Conservation (phyloP, 2,888 invertebrate species). For the Pycnomerus fuliginosus region DNA sequence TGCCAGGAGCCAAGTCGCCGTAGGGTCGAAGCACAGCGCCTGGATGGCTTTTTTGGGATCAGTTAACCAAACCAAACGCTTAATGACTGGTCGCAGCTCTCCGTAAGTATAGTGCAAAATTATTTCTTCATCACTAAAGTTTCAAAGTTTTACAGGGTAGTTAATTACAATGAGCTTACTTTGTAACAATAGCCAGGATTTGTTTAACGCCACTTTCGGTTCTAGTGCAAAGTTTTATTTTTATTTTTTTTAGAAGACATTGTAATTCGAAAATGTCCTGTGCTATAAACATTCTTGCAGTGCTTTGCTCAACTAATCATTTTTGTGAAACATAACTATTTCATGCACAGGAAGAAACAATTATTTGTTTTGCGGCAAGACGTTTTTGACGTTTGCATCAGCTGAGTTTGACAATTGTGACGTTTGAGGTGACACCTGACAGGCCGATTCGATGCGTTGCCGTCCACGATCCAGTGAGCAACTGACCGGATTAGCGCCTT, state of each 20-base stretch:
- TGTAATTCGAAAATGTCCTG: constrained; percentile 49
- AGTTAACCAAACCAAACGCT: constrained; percentile 50
- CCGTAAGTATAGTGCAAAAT: constrained; percentile 51
- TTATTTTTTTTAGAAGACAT: constrained; percentile 48
- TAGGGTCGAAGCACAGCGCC: constrained; percentile 80
- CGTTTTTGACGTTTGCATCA: too few species aligned
- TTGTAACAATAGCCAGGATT: constrained; percentile 45
- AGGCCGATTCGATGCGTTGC: too few species aligned
- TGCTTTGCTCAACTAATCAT: too few species aligned
- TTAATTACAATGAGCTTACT: constrained; percentile 30
- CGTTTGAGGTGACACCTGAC: too few species aligned
- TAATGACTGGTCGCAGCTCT: constrained; percentile 47
- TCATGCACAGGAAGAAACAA: too few species aligned
- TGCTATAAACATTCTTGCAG: too few species aligned
- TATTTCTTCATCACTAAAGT: constrained; percentile 47
- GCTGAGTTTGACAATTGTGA: too few species aligned
- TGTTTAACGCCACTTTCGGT: constrained; percentile 52
- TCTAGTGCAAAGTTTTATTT: constrained; percentile 47
- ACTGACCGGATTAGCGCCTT: too few species aligned
- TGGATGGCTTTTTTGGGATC: constrained; percentile 55
- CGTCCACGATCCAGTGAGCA: too few species aligned
- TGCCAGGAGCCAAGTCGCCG: constrained; percentile 74
- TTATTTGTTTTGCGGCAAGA: too few species aligned
- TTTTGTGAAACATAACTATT: too few species aligned
- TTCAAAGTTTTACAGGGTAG: constrained; percentile 5